phyloP scores from a whole-genome alignment of 2,888 invertebrate species.

The Ochropleura leucogaster region DNA sequence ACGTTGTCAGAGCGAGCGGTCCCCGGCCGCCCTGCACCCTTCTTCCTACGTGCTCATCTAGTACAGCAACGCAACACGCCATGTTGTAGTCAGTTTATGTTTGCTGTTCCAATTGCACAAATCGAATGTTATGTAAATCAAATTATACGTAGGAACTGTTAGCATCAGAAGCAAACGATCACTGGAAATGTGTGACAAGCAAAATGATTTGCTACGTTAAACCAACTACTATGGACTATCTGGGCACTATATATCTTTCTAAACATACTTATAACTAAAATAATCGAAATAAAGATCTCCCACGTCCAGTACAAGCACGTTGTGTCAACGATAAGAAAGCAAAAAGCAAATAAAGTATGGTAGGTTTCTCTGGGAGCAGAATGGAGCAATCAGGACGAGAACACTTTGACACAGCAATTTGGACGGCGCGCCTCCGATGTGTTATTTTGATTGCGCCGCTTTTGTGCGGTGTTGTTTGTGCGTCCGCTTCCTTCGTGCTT shows the following conservation, averaged over 20 bases:
- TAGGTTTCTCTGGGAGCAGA: conserved; percentile 81
- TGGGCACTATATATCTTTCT: not conserved
- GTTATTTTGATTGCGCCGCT: conserved; percentile 88
- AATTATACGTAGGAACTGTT: conserved; percentile 9
- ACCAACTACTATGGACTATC: not conserved
- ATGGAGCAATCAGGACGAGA: conserved; percentile 88
- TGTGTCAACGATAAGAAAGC: conserved; percentile 79
- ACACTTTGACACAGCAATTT: conserved; percentile 89
- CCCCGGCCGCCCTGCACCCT: conserved; percentile 56
- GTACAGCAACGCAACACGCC: conserved; percentile 63
- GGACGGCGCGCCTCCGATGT: conserved; percentile 84
- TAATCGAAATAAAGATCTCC: conserved; percentile 20
- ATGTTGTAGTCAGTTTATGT: conserved; percentile 53
- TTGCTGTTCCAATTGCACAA: conserved; percentile 32
- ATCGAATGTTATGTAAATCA: conserved; percentile 46
- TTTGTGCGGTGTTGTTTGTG: conserved; percentile 84
- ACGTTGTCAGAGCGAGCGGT: conserved; percentile 62
- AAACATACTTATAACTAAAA: not conserved
- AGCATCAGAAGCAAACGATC: conserved; percentile 10
- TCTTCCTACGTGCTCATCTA: conserved; percentile 68
- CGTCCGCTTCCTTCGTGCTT: conserved; percentile 78
- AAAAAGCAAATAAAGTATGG: conserved; percentile 79
- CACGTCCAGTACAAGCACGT: conserved; percentile 51
- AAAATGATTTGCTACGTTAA: not conserved
- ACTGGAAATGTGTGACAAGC: not conserved